A percentile compares a stretch with the other conserved stretches of the same genome.
Evolutionary conservation across 1,140 invertebrate species (phyloP).

Genomic region (Pseudachorutes palmiensis): DNA sequence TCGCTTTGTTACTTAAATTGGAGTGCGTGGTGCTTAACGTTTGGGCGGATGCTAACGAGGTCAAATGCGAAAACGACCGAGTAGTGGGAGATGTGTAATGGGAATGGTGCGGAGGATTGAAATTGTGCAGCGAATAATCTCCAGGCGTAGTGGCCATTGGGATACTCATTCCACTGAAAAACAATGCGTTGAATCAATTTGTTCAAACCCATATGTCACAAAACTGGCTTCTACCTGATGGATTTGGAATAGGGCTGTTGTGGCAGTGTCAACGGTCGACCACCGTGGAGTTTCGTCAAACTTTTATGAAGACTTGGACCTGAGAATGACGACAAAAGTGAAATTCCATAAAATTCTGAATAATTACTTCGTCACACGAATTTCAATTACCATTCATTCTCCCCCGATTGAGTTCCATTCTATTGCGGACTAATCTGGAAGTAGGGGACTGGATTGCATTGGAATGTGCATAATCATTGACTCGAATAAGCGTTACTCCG

Average conservation of each 20-base stretch:
- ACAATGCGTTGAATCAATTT: neutral
- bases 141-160: neutral
- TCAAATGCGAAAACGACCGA: slow-evolving; percentile 13
- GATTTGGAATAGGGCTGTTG: slow-evolving; percentile 12
- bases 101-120: slow-evolving; percentile 3
- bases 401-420: slow-evolving; percentile 1
- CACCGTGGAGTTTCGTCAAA: slow-evolving; percentile 11
- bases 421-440: neutral
- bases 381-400: neutral
- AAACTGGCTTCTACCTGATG: slow-evolving; percentile 4
- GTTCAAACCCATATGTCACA: no score
- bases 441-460: slow-evolving; percentile 8
- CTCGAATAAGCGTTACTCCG: slow-evolving; percentile 1
- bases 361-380: neutral
- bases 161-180: slow-evolving; percentile 8
- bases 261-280: slow-evolving; percentile 7
- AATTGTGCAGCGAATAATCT: neutral
- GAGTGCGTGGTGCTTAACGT: slow-evolving; percentile 6
- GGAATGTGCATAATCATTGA: neutral
- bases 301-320: slow-evolving; percentile 12
- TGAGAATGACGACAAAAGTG: no score
- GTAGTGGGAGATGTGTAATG: slow-evolving; percentile 1
- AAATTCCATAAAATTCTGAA: neutral
- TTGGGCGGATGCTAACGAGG: slow-evolving; percentile 7
- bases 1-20: slow-evolving; percentile 9